Percentiles rank a stretch among this genome's conserved stretches.
Conservation (phyloP, 2,797 vertebrate genomes). For the Phalloptychus januarius region DNA sequence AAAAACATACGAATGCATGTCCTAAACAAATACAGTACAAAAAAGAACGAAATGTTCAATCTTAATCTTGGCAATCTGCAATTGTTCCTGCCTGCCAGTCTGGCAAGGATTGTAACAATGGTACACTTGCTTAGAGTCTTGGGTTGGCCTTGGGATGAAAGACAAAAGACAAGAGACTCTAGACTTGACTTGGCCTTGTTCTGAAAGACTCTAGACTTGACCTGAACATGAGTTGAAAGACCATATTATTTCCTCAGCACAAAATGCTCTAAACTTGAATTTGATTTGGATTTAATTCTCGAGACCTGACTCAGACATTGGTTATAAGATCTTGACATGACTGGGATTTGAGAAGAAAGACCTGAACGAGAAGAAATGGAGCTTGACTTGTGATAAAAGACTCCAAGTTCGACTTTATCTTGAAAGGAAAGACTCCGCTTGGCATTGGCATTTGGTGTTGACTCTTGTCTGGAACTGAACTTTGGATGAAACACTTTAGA, state of each 20-base stretch:
- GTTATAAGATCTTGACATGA: not conserved
- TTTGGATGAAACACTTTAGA: not conserved
- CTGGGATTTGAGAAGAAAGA: not conserved
- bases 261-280: not conserved
- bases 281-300: not conserved
- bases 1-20: not conserved
- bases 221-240: not conserved
- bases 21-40: not conserved
- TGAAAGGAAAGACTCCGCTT: not conserved
- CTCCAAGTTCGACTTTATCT: not conserved
- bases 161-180: not conserved
- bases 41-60: not conserved
- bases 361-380: not conserved
- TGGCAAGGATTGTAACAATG: not conserved
- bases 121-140: not conserved
- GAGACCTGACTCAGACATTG: not conserved
- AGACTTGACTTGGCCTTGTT: not conserved
- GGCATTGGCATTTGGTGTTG: not conserved
- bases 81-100: not conserved
- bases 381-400: not conserved
- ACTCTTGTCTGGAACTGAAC: not conserved
- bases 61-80: not conserved
- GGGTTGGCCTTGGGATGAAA: not conserved
- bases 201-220: not conserved
- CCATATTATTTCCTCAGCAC: too few relatives aligned